Conservation (phyloP, 2,888 invertebrate genomes). For the Synergus gifuensis region DNA sequence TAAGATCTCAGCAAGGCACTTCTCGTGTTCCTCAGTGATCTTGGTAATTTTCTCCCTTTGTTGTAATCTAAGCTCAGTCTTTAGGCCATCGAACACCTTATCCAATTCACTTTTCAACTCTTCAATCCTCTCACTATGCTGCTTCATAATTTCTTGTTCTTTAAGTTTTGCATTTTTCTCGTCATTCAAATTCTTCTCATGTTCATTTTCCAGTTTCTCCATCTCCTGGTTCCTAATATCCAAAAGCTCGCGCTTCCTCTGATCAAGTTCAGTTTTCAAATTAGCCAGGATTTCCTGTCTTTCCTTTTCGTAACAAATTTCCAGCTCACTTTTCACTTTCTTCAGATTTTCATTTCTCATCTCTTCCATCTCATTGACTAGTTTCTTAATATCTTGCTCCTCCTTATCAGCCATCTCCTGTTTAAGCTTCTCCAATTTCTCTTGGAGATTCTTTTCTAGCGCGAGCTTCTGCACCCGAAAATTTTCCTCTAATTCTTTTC, state of each 20-base stretch:
- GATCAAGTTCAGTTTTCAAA: constrained; percentile 78
- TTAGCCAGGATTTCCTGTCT: constrained; percentile 76
- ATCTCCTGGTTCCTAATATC: constrained; percentile 79
- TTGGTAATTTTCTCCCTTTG: constrained; percentile 73
- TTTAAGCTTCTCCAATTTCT: constrained; percentile 78
- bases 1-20: constrained; percentile 71
- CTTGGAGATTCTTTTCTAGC: constrained; percentile 78
- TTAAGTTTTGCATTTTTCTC: constrained; percentile 67
- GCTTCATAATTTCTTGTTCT: constrained; percentile 69
- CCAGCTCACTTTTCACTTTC: constrained; percentile 71
- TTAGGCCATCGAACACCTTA: constrained; percentile 73
- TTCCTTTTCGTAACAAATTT: constrained; percentile 75
- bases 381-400: constrained; percentile 67
- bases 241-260: constrained; percentile 77
- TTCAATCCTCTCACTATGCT: constrained; percentile 81
- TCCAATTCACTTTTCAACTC: constrained; percentile 80
- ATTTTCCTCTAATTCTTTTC: constrained; percentile 73
- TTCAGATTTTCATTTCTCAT: constrained; percentile 67
- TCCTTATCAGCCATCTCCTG: constrained; percentile 78
- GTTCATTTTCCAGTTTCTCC: constrained; percentile 80
- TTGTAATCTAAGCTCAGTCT: constrained; percentile 66
- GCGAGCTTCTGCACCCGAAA: constrained; percentile 77
- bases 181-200: constrained; percentile 76
- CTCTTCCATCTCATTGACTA: constrained; percentile 71
- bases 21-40: constrained; percentile 76